Evolutionary conservation across 2,888 invertebrate genomes (phyloP), one percentile per base, ranked within the genome.

Genomic region (Ochropleura leucogaster): DNA sequence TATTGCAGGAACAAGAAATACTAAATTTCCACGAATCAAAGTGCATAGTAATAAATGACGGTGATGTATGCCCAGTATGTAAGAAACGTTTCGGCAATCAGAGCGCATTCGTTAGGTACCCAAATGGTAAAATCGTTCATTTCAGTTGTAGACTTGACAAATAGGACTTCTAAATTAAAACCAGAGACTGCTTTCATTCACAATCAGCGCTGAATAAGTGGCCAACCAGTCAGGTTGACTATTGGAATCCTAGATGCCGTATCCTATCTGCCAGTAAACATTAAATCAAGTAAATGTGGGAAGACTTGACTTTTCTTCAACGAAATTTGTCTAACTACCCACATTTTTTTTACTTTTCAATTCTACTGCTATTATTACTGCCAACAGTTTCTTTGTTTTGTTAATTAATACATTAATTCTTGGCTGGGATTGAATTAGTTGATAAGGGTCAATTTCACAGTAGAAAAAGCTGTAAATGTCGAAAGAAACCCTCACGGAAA

Each of bases 81-180:
- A 98, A 98, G 92, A 99, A 99, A 92, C 97, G 98, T 76, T 99
- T 99, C 94, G 98, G 98, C 30, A 98, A 98, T 93, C 98, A 98
- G 95, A 99, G 99, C 95, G 99, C 99, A 44, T 98, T 99, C 93
- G 99, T 99, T 7, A 97, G 99, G 67, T 98, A 98, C 94, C 98
- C 99, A 1, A 98, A 98, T 93, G 99, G 99, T 4, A 98, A 98
- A 87, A 98, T 99, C 40, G 98, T 99, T 1, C 99, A 99, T 95
- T 98, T 98, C 91, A 99, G 98, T 6, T 99, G 99, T 93, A 92
- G 92, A 79, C 66, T 87, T 8, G 90, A 91, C 51, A 93, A 92
- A 78, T 90, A 81, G 68, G 53, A 8, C 14, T 10, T 4, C 3
- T 3, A 14, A 5, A 44, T 40, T 14, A 59, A 30, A 51, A 59